These are phyloP conservation scores for Philantomba maxwellii DNA, from an alignment of 2,113 vertebrate species.

Conservation along the genomic window DNA sequence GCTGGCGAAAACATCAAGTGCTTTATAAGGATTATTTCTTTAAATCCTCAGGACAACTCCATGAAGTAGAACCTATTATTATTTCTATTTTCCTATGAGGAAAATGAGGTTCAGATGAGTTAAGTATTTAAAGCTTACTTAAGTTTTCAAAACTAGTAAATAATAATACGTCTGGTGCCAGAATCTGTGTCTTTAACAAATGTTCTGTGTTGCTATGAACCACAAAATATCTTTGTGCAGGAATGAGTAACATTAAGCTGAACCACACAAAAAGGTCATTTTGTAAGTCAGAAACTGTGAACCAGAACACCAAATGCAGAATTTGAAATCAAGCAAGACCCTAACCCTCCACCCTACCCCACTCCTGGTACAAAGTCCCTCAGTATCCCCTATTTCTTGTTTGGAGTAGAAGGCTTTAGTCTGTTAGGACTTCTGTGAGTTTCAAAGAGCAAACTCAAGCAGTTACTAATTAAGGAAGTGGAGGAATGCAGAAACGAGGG, in stretches of 20 bases:
- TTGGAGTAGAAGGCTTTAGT: background rate
- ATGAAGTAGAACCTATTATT: background rate
- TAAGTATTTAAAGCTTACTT: conserved; percentile 6
- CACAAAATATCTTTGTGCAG: background rate
- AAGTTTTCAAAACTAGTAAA: conserved; percentile 10
- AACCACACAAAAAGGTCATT: background rate
- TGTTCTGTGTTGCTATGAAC: background rate
- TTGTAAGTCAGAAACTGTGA: background rate
- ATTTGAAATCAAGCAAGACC: background rate
- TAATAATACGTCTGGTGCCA: background rate
- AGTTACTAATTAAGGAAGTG: background rate
- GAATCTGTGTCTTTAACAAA: background rate
- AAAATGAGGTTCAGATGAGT: background rate
- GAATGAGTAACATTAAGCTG: background rate
- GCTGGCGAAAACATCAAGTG: background rate
- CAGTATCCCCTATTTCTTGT: background rate
- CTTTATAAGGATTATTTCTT: background rate
- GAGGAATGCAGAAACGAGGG: background rate
- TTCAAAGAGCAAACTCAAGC: background rate
- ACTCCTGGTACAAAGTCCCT: background rate
- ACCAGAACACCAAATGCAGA: background rate
- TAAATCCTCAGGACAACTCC: background rate
- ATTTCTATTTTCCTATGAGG: background rate
- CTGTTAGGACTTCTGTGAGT: background rate
- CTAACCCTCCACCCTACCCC: background rate